Conservation (phyloP, 2,113 vertebrate genomes). For the Chloropsis hardwickii region DNA sequence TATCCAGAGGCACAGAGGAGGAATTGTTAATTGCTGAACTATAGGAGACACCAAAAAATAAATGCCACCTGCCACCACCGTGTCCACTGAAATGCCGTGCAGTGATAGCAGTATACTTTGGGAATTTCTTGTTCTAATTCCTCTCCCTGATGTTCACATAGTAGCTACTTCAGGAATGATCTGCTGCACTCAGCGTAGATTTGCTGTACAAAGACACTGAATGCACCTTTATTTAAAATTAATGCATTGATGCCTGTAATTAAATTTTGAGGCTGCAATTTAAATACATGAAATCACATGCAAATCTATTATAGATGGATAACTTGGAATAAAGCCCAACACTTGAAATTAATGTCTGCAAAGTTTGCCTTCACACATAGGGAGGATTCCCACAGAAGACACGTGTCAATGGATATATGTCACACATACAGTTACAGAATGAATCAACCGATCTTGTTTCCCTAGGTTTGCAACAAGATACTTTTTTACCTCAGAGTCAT, state of each 20-base stretch:
- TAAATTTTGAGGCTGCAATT: not conserved
- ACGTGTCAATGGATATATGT: not conserved
- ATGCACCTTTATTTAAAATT: not conserved
- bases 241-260: not conserved
- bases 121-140: not conserved
- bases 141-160: not conserved
- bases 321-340: not conserved
- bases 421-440: not conserved
- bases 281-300: not conserved
- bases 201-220: not conserved
- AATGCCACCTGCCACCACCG: not conserved
- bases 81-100: accelerated
- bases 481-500: not conserved
- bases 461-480: not conserved
- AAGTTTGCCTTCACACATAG: not conserved
- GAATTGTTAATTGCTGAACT: not conserved
- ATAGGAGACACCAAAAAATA: not conserved
- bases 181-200: not conserved
- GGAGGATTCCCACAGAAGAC: not conserved
- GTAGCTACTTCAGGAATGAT: not conserved
- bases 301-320: not conserved
- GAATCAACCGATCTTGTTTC: not conserved
- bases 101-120: not conserved
- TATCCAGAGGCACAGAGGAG: not conserved
- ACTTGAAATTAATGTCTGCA: not conserved